A percentile compares a stretch with the other conserved stretches of the same genome.
Conservation (phyloP, 2,797 vertebrate species). For the Anisognathus igniventris region DNA sequence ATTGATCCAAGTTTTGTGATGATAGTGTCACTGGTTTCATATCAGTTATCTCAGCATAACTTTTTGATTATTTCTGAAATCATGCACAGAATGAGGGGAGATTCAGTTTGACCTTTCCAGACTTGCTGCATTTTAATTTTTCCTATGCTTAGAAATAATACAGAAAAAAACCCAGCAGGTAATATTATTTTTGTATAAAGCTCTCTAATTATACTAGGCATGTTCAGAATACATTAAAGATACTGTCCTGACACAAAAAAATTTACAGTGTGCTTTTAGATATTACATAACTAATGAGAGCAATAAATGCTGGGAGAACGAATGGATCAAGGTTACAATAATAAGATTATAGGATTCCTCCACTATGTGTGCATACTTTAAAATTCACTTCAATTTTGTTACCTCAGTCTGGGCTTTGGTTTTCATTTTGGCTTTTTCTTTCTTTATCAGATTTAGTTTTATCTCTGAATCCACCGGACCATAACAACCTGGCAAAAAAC, state of each 20-base stretch:
- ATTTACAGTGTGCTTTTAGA: constrained; percentile 11
- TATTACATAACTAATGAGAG: constrained; percentile 28
- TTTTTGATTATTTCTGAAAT: constrained; percentile 42
- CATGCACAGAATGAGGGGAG: constrained; percentile 1
- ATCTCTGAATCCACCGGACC: background rate
- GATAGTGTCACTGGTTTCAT: background rate
- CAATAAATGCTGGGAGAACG: constrained; percentile 21
- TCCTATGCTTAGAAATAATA: background rate
- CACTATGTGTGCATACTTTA: background rate
- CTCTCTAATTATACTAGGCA: background rate
- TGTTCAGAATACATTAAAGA: constrained; percentile 35
- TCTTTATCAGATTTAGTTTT: constrained; percentile 1
- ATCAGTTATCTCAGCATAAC: background rate
- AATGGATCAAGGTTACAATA: background rate
- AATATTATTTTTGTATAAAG: constrained; percentile 20
- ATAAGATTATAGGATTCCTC: constrained; percentile 5
- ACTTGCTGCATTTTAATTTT: constrained; percentile 34
- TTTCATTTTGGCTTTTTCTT: constrained; percentile 10
- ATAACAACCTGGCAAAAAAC: background rate
- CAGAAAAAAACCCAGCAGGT: background rate
- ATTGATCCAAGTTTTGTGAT: constrained; percentile 31
- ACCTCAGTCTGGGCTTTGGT: background rate
- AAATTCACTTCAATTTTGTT: constrained; percentile 5
- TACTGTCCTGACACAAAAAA: background rate
- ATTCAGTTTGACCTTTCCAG: constrained; percentile 22